Percentiles rank a stretch among this genome's conserved stretches.
These are phyloP conservation scores for Drosophila miranda DNA, from an alignment of 1,140 invertebrate species.

Conservation along the genomic window DNA sequence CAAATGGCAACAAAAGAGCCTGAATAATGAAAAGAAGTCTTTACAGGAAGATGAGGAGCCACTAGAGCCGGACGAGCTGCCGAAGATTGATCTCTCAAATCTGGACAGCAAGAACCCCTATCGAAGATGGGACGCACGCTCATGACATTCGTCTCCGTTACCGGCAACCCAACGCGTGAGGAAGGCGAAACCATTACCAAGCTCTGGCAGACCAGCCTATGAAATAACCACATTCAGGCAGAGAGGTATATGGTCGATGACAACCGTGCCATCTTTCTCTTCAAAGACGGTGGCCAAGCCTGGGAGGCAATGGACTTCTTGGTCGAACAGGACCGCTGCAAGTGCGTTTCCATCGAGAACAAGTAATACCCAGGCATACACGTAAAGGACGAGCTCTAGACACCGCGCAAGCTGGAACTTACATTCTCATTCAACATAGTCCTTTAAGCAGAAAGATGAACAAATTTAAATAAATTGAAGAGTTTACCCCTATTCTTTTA, in stretches of 20 bases:
- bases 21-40: background rate
- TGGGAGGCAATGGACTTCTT: constrained; percentile 98
- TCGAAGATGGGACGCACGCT: constrained; percentile 97
- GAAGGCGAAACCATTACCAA: constrained; percentile 93
- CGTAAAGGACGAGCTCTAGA: constrained; percentile 63
- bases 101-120: constrained; percentile 89
- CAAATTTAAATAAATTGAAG: constrained; percentile 23
- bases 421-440: constrained; percentile 55
- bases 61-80: constrained; percentile 95
- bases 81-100: constrained; percentile 90
- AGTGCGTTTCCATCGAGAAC: constrained; percentile 86
- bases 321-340: constrained; percentile 89
- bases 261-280: constrained; percentile 96
- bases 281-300: constrained; percentile 97
- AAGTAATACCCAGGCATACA: constrained; percentile 85
- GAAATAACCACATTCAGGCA: constrained; percentile 97
- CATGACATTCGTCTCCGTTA: constrained; percentile 97
- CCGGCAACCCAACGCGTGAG: constrained; percentile 88
- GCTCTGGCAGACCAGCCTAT: constrained; percentile 96
- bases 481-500: too few relatives aligned
- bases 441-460: constrained; percentile 57
- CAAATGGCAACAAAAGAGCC: background rate
- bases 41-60: constrained; percentile 96
- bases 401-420: constrained; percentile 5
- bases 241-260: constrained; percentile 97